Evolutionary conservation across 2,797 vertebrate genomes (phyloP).

Genomic region (Gallinago solitaria): DNA sequence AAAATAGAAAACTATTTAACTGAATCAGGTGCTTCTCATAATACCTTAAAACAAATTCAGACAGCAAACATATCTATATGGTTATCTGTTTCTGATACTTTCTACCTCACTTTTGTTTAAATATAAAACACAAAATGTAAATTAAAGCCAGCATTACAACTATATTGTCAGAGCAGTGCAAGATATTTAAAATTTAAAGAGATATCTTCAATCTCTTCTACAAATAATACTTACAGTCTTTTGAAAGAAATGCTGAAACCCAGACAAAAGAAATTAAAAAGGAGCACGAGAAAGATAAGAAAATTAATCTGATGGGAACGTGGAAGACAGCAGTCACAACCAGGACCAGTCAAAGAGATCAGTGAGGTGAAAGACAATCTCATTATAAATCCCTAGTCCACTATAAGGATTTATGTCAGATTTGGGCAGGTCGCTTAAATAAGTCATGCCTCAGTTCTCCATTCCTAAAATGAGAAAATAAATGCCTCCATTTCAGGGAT

Average conservation of each 20-base stretch:
- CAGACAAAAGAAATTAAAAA: constrained; percentile 16
- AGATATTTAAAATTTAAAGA: constrained; percentile 17
- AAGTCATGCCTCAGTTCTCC: constrained; percentile 10
- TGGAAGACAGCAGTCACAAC: background rate
- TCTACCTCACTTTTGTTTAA: background rate
- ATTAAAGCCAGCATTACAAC: background rate
- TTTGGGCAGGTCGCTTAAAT: constrained; percentile 1
- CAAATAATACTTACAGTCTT: background rate
- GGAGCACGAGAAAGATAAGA: background rate
- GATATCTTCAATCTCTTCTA: background rate
- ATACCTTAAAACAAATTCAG: background rate
- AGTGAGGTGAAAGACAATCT: constrained; percentile 29
- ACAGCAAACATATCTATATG: background rate
- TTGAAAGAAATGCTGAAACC: background rate
- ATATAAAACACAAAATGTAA: background rate
- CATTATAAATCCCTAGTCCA: background rate
- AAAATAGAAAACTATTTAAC: background rate
- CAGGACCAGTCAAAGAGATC: background rate
- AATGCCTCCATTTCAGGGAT: background rate
- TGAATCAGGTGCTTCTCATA: background rate
- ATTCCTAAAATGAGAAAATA: constrained; percentile 5
- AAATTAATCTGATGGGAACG: constrained; percentile 20
- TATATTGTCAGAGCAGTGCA: background rate
- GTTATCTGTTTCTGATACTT: background rate
- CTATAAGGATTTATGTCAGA: background rate